Conservation (phyloP, 1,140 invertebrate genomes). For the Cydia pomonella region DNA sequence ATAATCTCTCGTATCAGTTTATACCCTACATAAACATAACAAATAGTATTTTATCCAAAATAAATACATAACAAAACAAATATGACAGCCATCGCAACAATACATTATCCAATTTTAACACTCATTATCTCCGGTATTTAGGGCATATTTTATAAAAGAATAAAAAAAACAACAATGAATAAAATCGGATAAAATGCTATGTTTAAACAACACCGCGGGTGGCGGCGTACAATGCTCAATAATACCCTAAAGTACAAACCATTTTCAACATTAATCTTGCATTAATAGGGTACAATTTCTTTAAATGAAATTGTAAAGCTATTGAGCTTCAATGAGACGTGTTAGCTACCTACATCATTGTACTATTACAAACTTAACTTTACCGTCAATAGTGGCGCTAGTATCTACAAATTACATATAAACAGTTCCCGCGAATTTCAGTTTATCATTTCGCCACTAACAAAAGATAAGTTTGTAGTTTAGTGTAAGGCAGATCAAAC, state of each 20-base stretch:
- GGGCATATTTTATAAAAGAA: conserved; percentile 32
- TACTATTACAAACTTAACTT: conserved; percentile 25
- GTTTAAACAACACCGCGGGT: conserved; percentile 41
- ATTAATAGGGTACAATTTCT: neutral
- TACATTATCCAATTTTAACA: conserved; percentile 45
- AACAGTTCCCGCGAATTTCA: conserved; percentile 36
- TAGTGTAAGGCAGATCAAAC: conserved; percentile 20
- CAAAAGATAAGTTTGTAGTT: neutral
- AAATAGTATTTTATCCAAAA: conserved; percentile 26
- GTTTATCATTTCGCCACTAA: conserved; percentile 29
- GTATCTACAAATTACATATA: conserved; percentile 17
- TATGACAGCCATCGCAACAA: conserved; percentile 39
- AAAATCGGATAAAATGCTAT: conserved; percentile 37
- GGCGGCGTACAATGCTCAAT: conserved; percentile 34
- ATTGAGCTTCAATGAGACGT: conserved; percentile 33
- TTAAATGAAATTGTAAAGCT: conserved; percentile 15
- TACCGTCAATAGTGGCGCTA: conserved; percentile 9
- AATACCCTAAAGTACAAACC: conserved; percentile 30
- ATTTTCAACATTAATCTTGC: conserved; percentile 5
- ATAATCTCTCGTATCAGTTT: neutral
- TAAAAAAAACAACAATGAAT: conserved; percentile 37
- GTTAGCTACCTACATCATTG: conserved; percentile 40
- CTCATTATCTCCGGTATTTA: conserved; percentile 45
- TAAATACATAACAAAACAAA: conserved; percentile 37
- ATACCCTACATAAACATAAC: conserved; percentile 19